Conservation (phyloP, 2,797 vertebrate species). For the Tokudaia muenninki region DNA sequence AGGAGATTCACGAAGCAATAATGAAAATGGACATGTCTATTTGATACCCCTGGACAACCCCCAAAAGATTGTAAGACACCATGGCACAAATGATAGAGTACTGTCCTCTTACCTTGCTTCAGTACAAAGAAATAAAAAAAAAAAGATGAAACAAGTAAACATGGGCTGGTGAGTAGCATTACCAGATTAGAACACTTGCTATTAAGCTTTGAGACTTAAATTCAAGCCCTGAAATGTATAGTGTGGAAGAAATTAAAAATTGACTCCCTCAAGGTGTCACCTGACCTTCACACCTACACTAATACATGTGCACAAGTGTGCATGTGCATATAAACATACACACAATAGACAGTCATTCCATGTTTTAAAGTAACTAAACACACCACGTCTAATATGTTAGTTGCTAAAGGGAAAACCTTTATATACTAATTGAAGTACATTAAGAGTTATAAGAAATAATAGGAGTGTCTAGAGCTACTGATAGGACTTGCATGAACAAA, state of each 20-base stretch:
- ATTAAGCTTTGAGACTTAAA: neutral
- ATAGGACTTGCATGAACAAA: neutral
- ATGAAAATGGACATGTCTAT: neutral
- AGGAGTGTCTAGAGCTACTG: neutral
- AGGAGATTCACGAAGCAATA: conserved; percentile 14
- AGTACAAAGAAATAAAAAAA: neutral
- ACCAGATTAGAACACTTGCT: neutral
- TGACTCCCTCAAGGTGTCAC: neutral
- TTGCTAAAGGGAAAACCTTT: neutral
- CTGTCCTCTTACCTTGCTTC: neutral
- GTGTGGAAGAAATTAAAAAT: neutral
- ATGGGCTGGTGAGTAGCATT: no score
- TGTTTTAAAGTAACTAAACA: neutral
- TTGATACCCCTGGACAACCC: neutral
- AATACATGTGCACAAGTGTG: neutral
- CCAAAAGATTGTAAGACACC: neutral
- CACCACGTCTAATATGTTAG: neutral
- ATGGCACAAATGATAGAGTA: neutral
- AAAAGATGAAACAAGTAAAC: neutral
- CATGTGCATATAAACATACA: neutral
- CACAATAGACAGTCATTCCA: neutral
- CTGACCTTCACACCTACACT: neutral
- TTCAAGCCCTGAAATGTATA: neutral
- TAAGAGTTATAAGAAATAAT: conserved; percentile 6
- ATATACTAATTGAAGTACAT: neutral